Evolutionary conservation across 1,140 invertebrate genomes (phyloP).

Genomic region (Globodera ellingtonae): DNA sequence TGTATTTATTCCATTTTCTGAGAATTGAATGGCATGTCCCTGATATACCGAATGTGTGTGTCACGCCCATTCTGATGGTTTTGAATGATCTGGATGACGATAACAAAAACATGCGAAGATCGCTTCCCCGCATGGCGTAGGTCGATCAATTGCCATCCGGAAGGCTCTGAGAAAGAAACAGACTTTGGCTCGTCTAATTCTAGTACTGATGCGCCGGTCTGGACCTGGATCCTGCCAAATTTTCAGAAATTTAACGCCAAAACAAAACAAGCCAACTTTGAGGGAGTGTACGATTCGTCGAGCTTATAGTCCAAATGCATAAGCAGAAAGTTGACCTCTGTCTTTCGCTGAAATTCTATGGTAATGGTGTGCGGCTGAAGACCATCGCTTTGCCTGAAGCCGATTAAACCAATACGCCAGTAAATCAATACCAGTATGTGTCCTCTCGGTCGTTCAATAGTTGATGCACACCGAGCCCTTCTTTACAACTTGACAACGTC

Average conservation of each 20-base stretch:
- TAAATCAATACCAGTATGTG: slow-evolving; percentile 80
- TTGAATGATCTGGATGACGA: slow-evolving; percentile 73
- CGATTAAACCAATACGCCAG: not conserved
- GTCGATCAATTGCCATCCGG: slow-evolving; percentile 83
- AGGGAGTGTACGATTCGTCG: slow-evolving; percentile 98
- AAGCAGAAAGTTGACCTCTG: slow-evolving; percentile 89
- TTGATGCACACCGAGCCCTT: slow-evolving; percentile 95
- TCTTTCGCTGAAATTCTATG: slow-evolving; percentile 94
- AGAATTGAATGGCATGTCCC: too few relatives aligned
- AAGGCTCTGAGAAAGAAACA: slow-evolving; percentile 88
- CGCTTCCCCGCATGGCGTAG: slow-evolving; percentile 25
- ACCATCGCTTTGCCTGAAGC: slow-evolving; percentile 82
- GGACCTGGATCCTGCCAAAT: slow-evolving; percentile 46
- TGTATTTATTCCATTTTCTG: too few relatives aligned
- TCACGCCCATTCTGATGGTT: slow-evolving; percentile 94
- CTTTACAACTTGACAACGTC: slow-evolving; percentile 95
- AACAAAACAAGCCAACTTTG: slow-evolving; percentile 69
- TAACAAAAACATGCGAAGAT: slow-evolving; percentile 39
- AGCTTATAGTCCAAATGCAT: slow-evolving; percentile 96
- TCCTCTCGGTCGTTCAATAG: slow-evolving; percentile 89
- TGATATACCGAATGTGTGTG: slow-evolving; percentile 80
- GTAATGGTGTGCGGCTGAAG: slow-evolving; percentile 95
- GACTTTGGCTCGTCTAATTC: slow-evolving; percentile 93
- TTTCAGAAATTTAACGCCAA: not conserved
- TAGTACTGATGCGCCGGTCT: slow-evolving; percentile 46